Conservation (phyloP, 64 coral and sea anemone species). For the Pocillopora verrucosa region DNA sequence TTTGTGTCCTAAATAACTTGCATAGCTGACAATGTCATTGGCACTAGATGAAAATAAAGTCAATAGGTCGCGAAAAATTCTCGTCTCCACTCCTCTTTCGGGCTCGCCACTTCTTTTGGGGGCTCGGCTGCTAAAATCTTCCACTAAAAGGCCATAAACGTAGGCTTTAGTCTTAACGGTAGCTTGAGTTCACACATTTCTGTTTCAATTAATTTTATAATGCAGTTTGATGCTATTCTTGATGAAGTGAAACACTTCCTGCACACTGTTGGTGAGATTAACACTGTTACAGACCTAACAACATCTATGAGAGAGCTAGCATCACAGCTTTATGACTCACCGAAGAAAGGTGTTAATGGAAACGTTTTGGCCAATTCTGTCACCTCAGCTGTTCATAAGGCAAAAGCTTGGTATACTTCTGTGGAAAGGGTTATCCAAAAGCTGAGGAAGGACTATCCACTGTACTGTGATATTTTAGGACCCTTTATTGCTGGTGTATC, state of each 20-base stretch:
- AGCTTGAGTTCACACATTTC: too few relatives aligned
- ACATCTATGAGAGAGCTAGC: background rate
- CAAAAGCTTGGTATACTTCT: conserved; percentile 63
- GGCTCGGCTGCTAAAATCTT: too few relatives aligned
- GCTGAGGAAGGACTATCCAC: conserved; percentile 49
- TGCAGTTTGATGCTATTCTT: conserved; percentile 76
- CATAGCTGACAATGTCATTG: too few relatives aligned
- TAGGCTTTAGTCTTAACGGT: too few relatives aligned
- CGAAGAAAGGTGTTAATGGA: conserved; percentile 12
- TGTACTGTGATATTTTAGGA: conserved; percentile 69
- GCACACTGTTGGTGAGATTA: conserved; percentile 48
- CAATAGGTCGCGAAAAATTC: too few relatives aligned
- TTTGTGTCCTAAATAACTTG: too few relatives aligned
- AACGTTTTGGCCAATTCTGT: conserved; percentile 5
- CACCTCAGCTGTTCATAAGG: background rate
- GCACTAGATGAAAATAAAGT: too few relatives aligned
- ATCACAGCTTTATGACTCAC: background rate
- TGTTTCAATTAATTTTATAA: background rate
- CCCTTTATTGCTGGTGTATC: conserved; percentile 70
- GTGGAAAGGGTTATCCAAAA: conserved; percentile 54
- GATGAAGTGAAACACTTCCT: conserved; percentile 60
- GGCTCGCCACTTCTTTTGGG: too few relatives aligned
- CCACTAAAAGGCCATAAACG: too few relatives aligned
- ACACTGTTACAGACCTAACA: conserved; percentile 12
- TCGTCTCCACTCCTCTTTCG: too few relatives aligned